Conservation (phyloP, 2,797 vertebrate genomes). For the Phyllotis vaccarum region DNA sequence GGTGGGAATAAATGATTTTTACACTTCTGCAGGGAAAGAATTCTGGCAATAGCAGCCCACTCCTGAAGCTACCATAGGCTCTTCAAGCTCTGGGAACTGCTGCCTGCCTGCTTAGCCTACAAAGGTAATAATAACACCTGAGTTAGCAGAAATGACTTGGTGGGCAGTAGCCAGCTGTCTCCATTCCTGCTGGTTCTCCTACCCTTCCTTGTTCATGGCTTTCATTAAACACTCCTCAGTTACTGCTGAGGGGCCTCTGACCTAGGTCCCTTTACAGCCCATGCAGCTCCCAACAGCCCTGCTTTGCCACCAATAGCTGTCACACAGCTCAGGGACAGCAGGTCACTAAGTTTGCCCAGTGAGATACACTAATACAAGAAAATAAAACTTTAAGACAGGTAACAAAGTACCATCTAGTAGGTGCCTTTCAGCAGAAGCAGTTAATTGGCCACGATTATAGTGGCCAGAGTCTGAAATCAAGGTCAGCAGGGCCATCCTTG, state of each 20-base stretch:
- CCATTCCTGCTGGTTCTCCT: background rate
- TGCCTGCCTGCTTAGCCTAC: background rate
- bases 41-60: background rate
- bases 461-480: background rate
- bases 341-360: background rate
- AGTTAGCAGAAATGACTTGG: background rate
- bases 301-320: too few relatives aligned
- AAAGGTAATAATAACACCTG: background rate
- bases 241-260: background rate
- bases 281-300: background rate
- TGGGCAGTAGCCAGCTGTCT: too few relatives aligned
- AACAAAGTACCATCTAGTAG: background rate
- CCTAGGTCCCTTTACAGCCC: background rate
- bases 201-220: too few relatives aligned
- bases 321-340: background rate
- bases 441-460: background rate
- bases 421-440: background rate
- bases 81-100: background rate
- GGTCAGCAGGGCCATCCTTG: background rate
- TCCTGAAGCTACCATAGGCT: background rate
- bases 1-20: background rate
- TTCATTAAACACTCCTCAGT: background rate
- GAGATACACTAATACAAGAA: background rate
- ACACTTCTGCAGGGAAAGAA: background rate
- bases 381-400: background rate